Evolutionary conservation across 2,888 invertebrate genomes (phyloP).

Genomic region (Stictocephala bisonia): DNA sequence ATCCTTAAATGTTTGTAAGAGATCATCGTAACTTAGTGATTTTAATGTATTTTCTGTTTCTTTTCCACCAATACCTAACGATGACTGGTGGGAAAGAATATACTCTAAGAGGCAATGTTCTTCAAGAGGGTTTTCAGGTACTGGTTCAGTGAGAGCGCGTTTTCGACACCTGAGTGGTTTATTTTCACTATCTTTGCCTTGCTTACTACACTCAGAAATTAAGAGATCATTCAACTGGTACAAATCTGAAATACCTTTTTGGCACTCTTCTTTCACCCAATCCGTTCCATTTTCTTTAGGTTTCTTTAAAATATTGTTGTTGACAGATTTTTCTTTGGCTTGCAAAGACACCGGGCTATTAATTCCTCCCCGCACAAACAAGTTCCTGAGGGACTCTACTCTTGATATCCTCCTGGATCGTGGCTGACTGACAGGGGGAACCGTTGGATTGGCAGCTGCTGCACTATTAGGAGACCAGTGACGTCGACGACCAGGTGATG

Average conservation of each 20-base stretch:
- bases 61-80: conserved; percentile 48
- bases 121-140: conserved; percentile 63
- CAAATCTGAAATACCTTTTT: conserved; percentile 61
- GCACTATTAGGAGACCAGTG: conserved; percentile 65
- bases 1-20: conserved; percentile 56
- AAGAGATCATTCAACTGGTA: conserved; percentile 60
- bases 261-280: conserved; percentile 61
- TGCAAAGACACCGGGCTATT: conserved; percentile 54
- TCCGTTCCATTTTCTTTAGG: conserved; percentile 55
- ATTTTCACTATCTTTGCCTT: conserved; percentile 56
- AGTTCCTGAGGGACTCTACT: conserved; percentile 68
- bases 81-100: conserved; percentile 49
- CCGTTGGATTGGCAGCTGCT: conserved; percentile 48
- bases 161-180: conserved; percentile 52
- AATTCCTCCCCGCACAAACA: conserved; percentile 64
- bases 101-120: conserved; percentile 61
- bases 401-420: conserved; percentile 65
- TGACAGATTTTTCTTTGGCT: conserved; percentile 58
- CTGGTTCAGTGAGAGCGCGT: conserved; percentile 56
- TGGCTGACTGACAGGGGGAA: conserved; percentile 49
- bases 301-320: conserved; percentile 55
- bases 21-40: conserved; percentile 60
- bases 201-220: conserved; percentile 49
- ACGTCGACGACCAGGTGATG: conserved; percentile 64
- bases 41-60: conserved; percentile 48